Conservation (phyloP, 2,797 vertebrate species). For the Onychomys arenicola region DNA sequence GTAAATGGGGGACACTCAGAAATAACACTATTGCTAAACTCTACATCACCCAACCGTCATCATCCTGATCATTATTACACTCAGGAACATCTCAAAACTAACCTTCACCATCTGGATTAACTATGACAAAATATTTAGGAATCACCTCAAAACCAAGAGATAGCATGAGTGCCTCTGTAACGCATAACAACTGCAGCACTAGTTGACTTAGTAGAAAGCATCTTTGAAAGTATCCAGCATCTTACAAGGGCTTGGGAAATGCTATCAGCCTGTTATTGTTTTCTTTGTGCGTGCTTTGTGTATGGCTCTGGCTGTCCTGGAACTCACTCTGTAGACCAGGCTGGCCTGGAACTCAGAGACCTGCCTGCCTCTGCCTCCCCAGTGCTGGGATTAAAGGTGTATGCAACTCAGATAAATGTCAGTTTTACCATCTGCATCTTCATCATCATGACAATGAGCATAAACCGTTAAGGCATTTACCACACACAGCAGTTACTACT, state of each 20-base stretch:
- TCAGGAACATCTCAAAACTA: neutral
- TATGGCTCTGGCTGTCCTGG: neutral
- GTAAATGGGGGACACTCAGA: neutral
- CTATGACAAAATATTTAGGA: neutral
- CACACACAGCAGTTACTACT: neutral
- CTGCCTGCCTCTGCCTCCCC: neutral
- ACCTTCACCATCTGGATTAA: constrained; percentile 10
- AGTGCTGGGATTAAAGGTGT: neutral
- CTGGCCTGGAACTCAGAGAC: neutral
- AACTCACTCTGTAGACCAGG: neutral
- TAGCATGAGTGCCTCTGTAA: neutral
- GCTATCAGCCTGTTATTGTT: neutral
- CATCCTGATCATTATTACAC: neutral
- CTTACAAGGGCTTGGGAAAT: neutral
- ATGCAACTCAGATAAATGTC: neutral
- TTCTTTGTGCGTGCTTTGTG: neutral
- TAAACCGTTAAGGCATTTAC: neutral
- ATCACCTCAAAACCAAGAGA: neutral
- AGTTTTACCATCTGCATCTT: neutral
- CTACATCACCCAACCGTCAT: neutral
- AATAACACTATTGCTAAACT: neutral
- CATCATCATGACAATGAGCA: neutral
- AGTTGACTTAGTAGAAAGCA: neutral
- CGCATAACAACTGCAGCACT: neutral
- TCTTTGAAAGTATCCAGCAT: neutral